These are phyloP conservation scores for Strigamia maritima DNA, from an alignment of 2,888 invertebrate species.

Conservation along the genomic window DNA sequence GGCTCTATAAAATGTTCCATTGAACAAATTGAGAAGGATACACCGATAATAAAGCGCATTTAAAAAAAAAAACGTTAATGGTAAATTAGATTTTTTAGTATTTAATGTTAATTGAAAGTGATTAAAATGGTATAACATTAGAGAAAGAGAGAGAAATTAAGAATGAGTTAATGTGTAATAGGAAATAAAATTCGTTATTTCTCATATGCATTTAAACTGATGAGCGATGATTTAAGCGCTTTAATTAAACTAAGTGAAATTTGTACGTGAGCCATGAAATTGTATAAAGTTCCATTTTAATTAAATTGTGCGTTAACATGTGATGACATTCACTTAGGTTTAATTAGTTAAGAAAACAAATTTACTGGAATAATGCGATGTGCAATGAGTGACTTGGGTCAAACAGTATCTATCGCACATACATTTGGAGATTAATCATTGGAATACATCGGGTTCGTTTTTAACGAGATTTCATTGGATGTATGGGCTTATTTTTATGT, in stretches of 20 bases:
- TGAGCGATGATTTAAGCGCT: constrained; percentile 15
- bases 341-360: constrained; percentile 22
- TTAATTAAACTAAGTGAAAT: constrained; percentile 27
- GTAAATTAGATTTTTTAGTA: too few relatives aligned
- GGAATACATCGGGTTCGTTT: neutral
- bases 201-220: neutral
- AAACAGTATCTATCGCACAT: neutral
- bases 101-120: neutral
- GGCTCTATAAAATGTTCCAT: constrained; percentile 13
- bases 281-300: constrained; percentile 29
- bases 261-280: constrained; percentile 16
- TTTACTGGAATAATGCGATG: constrained; percentile 17
- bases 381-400: constrained; percentile 3
- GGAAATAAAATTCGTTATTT: constrained; percentile 19
- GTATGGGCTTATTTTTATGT: neutral
- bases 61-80: too few relatives aligned
- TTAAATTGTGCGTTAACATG: constrained; percentile 27
- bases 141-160: neutral
- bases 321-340: constrained; percentile 29
- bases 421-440: neutral
- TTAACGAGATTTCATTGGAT: neutral
- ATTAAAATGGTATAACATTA: neutral
- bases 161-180: neutral
- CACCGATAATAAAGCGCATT: neutral
- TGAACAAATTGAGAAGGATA: constrained; percentile 5